Evolutionary conservation across 2,888 invertebrate genomes (phyloP), one percentile per base, ranked within the genome.

Genomic region (Crioceris asparagi): DNA sequence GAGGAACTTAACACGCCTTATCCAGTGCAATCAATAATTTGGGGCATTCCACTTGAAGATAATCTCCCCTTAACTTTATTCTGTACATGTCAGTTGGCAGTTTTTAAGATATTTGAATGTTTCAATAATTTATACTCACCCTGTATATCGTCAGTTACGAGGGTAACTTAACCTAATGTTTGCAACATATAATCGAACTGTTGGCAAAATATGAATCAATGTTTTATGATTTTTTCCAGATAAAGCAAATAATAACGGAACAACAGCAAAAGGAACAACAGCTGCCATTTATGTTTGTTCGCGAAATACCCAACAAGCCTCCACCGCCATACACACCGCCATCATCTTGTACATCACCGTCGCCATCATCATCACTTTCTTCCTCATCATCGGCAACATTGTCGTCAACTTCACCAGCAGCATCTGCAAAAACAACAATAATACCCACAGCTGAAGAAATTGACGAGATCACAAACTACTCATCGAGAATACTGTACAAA

Each of bases 291-390:
- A 64, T 65, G 48, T 78, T 68, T 56, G 65, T 75, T 29, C 62
- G 80, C 31, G 78, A 79, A 60, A 79, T 81, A 44, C 80, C 81
- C 4, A 79, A 81, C 56, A 81, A 81, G 54, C 79, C 82, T 7
- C 82, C 83, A 2, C 82, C 83, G 0, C 82, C 83, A 0, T 83
- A 83, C 60, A 78, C 76, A 1, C 79, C 80, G 5, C 79, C 79
- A 1, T 48, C 51, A 2, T 57, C 61, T 14, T n/a, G n/a, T n/a
- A n/a, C n/a, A n/a, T n/a, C n/a, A n/a, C n/a, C n/a, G n/a, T 3
- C 29, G 10, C 25, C 25, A 11, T 3, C 4, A 4, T 3, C 2
- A 12, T 2, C 25, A n/a, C 2, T 25, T 12, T 4, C 14, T 4
- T 29, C 29, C 10, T 10, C 10, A 10, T 3, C 5, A 10, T 29